Percentiles rank a stretch among this genome's conserved stretches.
Evolutionary conservation across 2,797 vertebrate genomes (phyloP).

Genomic region (Gymnothorax javanicus): DNA sequence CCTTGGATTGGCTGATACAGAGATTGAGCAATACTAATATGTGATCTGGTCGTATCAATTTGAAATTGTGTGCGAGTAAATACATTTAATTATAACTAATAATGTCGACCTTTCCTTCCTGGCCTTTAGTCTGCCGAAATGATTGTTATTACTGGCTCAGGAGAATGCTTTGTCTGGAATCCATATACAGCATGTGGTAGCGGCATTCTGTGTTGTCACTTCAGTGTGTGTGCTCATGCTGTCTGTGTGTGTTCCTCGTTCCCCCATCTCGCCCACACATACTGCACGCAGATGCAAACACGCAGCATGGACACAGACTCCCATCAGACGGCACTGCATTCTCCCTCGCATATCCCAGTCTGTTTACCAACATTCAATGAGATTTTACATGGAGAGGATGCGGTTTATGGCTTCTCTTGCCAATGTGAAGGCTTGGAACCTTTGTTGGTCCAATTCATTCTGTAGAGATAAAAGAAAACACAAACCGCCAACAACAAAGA

Average conservation of each 20-base stretch:
- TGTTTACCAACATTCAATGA: slow-evolving; percentile 23
- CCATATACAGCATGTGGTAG: neutral
- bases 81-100: neutral
- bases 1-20: neutral
- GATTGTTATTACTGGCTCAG: neutral
- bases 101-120: neutral
- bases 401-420: slow-evolving; percentile 54
- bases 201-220: neutral
- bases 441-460: slow-evolving; percentile 52
- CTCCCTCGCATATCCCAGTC: neutral
- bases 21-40: neutral
- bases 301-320: neutral
- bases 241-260: neutral
- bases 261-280: neutral
- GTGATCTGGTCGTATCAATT: neutral
- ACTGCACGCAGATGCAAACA: neutral
- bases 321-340: neutral
- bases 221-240: neutral
- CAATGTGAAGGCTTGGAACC: slow-evolving; percentile 65
- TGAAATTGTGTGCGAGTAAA: neutral
- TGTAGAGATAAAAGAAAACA: slow-evolving; percentile 51
- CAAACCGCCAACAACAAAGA: slow-evolving; percentile 48
- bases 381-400: slow-evolving; percentile 47
- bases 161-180: neutral
- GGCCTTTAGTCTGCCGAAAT: neutral